phyloP scores from a whole-genome alignment of 2,113 vertebrate genomes.

The Notothenia rossii region DNA sequence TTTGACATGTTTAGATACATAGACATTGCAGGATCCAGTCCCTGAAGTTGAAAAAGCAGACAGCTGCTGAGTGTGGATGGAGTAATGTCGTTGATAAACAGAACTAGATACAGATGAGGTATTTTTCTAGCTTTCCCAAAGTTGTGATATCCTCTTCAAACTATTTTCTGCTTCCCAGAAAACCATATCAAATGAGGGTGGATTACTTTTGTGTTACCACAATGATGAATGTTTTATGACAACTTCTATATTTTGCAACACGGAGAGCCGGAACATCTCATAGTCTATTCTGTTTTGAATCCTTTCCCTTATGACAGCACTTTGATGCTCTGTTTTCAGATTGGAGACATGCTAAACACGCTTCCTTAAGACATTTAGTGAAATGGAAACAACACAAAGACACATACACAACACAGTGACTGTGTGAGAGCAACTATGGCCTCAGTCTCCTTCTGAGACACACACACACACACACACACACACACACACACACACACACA shows the following conservation, averaged over 20 bases:
- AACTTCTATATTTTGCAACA: not conserved
- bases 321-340: not conserved
- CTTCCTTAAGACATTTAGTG: constrained; percentile 39
- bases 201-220: not conserved
- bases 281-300: constrained; percentile 13
- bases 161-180: not conserved
- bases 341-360: not conserved
- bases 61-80: not conserved
- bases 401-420: constrained; percentile 58
- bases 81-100: not conserved
- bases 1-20: not conserved
- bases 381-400: constrained; percentile 61
- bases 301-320: not conserved
- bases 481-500: not conserved
- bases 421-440: constrained; percentile 36
- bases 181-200: not conserved
- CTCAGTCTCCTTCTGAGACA: constrained; percentile 47
- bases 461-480: constrained; percentile 27
- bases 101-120: no score
- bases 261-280: constrained; percentile 1
- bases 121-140: no score
- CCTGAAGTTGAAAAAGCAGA: not conserved
- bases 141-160: constrained; percentile 5
- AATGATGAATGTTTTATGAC: not conserved
- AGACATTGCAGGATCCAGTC: not conserved